A percentile compares a stretch with the other conserved stretches of the same genome.
phyloP scores from a whole-genome alignment of 2,888 invertebrate genomes.

The Thymelicus lineola region DNA sequence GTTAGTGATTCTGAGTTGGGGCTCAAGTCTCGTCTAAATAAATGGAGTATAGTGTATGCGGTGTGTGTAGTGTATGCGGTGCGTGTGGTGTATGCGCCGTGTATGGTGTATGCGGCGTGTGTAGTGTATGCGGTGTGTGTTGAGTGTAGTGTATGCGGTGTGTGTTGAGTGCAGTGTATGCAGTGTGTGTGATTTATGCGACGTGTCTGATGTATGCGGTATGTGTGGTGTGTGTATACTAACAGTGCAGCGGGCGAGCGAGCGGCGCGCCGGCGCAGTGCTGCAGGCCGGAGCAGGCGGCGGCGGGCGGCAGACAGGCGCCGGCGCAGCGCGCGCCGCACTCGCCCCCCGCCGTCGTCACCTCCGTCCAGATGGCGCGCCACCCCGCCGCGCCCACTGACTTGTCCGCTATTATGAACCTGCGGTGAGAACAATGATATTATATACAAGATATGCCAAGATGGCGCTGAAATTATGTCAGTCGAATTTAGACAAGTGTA shows the following conservation, averaged over 20 bases:
- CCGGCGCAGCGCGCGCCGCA: constrained; percentile 53
- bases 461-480: too few species aligned
- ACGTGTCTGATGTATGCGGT: constrained; percentile 26
- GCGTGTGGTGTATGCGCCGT: background rate
- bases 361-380: constrained; percentile 97
- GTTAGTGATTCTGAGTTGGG: too few species aligned
- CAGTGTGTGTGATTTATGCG: constrained; percentile 23
- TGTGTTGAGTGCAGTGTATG: background rate
- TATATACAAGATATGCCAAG: too few species aligned
- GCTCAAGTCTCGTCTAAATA: too few species aligned
- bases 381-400: constrained; percentile 97
- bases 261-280: constrained; percentile 90
- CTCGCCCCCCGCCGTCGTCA: constrained; percentile 78
- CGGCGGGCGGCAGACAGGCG: constrained; percentile 70
- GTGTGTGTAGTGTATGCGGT: too few species aligned
- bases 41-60: too few species aligned
- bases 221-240: constrained; percentile 76
- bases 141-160: background rate
- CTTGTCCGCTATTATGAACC: constrained; percentile 97
- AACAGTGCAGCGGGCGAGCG: constrained; percentile 89
- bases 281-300: constrained; percentile 74
- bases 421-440: constrained; percentile 63
- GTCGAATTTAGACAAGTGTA: too few species aligned
- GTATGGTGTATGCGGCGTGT: background rate
- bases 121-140: background rate